Evolutionary conservation across 2,113 vertebrate genomes (phyloP).

Genomic region (Pontoporia blainvillei): DNA sequence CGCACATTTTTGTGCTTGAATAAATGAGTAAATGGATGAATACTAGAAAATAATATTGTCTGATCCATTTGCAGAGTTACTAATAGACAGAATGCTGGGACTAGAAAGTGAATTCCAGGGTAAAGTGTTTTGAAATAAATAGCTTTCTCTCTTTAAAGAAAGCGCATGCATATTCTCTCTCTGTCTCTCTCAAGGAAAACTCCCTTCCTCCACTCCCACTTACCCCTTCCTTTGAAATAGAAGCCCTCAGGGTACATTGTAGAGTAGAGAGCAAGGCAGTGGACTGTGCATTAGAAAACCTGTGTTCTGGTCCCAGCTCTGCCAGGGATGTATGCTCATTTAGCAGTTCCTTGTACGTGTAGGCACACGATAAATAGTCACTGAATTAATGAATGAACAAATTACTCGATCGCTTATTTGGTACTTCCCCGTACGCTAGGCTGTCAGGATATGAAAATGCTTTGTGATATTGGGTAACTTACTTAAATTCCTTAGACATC

Average conservation of each 20-base stretch:
- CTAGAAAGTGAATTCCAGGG: neutral
- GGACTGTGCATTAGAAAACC: accelerated
- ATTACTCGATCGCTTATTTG: neutral
- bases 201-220: neutral
- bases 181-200: neutral
- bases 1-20: neutral
- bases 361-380: neutral
- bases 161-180: neutral
- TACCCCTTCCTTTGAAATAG: neutral
- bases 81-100: neutral
- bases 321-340: neutral
- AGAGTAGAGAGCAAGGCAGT: neutral
- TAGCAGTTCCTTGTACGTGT: neutral
- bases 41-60: neutral
- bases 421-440: neutral
- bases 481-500: neutral
- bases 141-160: neutral
- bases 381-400: neutral
- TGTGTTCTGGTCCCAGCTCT: neutral
- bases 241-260: neutral
- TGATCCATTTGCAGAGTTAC: neutral
- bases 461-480: neutral
- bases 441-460: neutral
- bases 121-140: neutral
- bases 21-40: neutral